Conservation (phyloP, 2,888 invertebrate genomes). For the Heliconius aoede region DNA sequence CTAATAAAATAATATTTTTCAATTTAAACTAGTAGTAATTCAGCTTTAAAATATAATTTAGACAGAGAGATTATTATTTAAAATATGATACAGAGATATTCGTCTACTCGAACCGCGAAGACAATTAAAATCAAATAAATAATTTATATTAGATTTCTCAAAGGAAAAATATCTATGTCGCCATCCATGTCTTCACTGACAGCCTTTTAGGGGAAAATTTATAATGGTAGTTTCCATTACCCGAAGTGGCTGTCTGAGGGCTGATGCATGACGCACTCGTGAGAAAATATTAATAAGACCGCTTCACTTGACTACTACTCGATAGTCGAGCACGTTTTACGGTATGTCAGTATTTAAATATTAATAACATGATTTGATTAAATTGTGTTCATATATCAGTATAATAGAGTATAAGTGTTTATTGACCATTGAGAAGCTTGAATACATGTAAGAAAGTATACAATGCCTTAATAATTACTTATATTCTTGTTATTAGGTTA, state of each 20-base stretch:
- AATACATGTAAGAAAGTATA: too few relatives aligned
- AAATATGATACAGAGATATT: too few relatives aligned
- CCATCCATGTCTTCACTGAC: slow-evolving; percentile 60
- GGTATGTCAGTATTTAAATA: neutral
- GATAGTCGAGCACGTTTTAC: slow-evolving; percentile 7
- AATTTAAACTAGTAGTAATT: too few relatives aligned
- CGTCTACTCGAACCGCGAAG: neutral
- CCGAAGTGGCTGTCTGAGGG: slow-evolving; percentile 64
- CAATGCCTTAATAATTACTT: too few relatives aligned
- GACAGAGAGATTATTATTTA: too few relatives aligned
- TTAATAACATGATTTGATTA: neutral
- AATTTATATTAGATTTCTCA: slow-evolving; percentile 43
- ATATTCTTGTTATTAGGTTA: too few relatives aligned
- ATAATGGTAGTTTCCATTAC: slow-evolving; percentile 79
- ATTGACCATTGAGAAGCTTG: too few relatives aligned
- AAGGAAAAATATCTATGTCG: slow-evolving; percentile 70
- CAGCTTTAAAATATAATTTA: too few relatives aligned
- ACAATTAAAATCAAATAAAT: slow-evolving; percentile 42
- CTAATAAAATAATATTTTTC: too few relatives aligned
- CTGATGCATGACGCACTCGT: slow-evolving; percentile 72
- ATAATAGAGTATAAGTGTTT: too few relatives aligned
- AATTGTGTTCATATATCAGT: neutral
- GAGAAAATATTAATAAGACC: slow-evolving; percentile 51
- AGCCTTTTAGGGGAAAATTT: slow-evolving; percentile 77
- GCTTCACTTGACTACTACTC: slow-evolving; percentile 7